Evolutionary conservation across 2,113 vertebrate species (phyloP).

Genomic region (Cyphomyrus discorhynchus): DNA sequence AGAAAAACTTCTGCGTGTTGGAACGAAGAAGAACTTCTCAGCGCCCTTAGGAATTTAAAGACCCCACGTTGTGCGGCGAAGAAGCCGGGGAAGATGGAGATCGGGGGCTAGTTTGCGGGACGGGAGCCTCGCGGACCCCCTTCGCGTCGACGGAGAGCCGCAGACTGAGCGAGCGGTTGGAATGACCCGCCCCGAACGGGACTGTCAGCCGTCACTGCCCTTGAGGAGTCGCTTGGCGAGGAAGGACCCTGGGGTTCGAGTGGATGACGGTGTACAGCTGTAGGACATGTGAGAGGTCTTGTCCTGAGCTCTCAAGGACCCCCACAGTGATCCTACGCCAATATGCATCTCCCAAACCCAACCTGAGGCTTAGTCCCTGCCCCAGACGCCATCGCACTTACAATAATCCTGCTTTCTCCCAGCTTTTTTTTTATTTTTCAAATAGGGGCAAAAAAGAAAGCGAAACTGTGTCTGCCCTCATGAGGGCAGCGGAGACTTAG

Average conservation of each 20-base stretch:
- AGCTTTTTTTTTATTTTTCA: not conserved
- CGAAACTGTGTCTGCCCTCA: not conserved
- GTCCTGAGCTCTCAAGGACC: not conserved
- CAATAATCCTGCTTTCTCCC: not conserved
- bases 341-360: not conserved
- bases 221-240: not conserved
- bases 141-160: not conserved
- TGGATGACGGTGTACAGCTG: not conserved
- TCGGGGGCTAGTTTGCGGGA: not conserved
- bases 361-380: not conserved
- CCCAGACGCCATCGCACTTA: not conserved
- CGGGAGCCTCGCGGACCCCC: not conserved
- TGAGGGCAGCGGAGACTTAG: constrained; percentile 33
- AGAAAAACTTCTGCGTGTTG: not conserved
- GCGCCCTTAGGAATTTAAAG: not conserved
- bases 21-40: not conserved
- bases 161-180: not conserved
- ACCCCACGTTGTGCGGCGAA: not conserved
- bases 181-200: not conserved
- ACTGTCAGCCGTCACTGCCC: not conserved
- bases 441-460: not conserved
- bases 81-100: not conserved
- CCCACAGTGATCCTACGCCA: not conserved
- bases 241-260: not conserved
- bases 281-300: not conserved